phyloP scores from a whole-genome alignment of 2,888 invertebrate genomes.

The Phengaris alcon region DNA sequence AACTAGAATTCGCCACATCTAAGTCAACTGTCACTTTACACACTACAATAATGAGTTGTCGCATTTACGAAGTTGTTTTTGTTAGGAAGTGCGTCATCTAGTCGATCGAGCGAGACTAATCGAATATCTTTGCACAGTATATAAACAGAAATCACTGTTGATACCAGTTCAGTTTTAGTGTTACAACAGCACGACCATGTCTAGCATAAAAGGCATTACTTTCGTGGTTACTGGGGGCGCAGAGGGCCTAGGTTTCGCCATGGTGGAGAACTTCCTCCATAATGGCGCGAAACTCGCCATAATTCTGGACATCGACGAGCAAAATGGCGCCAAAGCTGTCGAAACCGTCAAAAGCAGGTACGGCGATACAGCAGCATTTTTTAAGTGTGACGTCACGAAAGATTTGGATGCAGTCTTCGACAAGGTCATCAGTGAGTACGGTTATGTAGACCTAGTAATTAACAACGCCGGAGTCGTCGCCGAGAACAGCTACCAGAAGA shows the following conservation, averaged over 20 bases:
- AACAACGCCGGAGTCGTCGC: constrained; percentile 58
- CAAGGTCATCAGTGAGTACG: constrained; percentile 44
- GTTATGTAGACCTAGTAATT: constrained; percentile 55
- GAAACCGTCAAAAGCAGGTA: constrained; percentile 49
- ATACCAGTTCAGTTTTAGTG: background rate
- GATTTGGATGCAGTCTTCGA: constrained; percentile 60
- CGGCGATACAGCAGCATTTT: constrained; percentile 61
- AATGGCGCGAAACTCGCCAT: constrained; percentile 39
- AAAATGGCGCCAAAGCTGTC: constrained; percentile 34
- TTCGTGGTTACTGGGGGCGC: constrained; percentile 39
- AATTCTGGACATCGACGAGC: constrained; percentile 39
- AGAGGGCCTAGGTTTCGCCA: constrained; percentile 38
- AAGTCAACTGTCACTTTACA: too few relatives aligned
- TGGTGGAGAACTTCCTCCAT: constrained; percentile 39
- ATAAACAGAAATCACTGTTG: background rate
- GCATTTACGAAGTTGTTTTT: too few relatives aligned
- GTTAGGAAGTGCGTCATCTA: too few relatives aligned
- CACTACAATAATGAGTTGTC: too few relatives aligned
- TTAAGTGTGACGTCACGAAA: constrained; percentile 68
- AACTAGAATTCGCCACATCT: too few relatives aligned
- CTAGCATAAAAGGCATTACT: constrained; percentile 36
- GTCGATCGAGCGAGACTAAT: too few relatives aligned
- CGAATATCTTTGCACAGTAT: background rate
- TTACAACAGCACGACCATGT: constrained; percentile 32
- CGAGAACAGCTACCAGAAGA: constrained; percentile 41